Conservation (phyloP, 1,140 invertebrate genomes). For the Lepidostoma basale region DNA sequence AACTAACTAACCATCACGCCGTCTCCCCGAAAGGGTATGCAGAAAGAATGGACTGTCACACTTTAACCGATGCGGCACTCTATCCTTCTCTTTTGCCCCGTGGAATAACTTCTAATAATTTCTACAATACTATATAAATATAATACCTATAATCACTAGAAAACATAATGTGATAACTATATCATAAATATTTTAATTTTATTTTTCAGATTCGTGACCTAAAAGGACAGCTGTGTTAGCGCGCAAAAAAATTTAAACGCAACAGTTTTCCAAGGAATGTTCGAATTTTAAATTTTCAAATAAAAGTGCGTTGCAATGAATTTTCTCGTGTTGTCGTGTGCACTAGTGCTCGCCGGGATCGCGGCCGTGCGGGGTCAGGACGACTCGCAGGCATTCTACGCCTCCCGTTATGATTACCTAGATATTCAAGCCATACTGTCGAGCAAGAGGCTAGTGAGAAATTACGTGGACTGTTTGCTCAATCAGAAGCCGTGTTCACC, state of each 20-base stretch:
- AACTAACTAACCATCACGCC: no score
- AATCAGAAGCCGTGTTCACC: conserved; percentile 62
- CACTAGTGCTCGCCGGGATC: conserved; percentile 5
- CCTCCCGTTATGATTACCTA: conserved; percentile 62
- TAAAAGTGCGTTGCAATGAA: conserved; percentile 24
- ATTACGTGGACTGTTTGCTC: conserved; percentile 65
- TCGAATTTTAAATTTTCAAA: neutral
- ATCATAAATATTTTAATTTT: neutral
- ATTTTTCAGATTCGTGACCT: neutral
- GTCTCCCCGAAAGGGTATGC: no score
- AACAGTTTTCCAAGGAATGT: neutral
- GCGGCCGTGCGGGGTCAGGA: conserved; percentile 26
- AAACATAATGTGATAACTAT: neutral
- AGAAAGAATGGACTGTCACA: no score
- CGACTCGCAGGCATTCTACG: conserved; percentile 47
- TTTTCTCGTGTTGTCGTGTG: conserved; percentile 20
- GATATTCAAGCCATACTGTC: conserved; percentile 62
- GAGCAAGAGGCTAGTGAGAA: conserved; percentile 62
- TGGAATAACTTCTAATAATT: neutral
- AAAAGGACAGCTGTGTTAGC: neutral
- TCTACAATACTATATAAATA: neutral
- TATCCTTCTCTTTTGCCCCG: neutral
- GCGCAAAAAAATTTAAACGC: neutral
- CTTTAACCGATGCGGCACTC: no score
- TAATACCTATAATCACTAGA: neutral